A percentile compares a stretch with the other conserved stretches of the same genome.
phyloP scores from a whole-genome alignment of 2,888 invertebrate genomes.

The Xanthia icteritia region DNA sequence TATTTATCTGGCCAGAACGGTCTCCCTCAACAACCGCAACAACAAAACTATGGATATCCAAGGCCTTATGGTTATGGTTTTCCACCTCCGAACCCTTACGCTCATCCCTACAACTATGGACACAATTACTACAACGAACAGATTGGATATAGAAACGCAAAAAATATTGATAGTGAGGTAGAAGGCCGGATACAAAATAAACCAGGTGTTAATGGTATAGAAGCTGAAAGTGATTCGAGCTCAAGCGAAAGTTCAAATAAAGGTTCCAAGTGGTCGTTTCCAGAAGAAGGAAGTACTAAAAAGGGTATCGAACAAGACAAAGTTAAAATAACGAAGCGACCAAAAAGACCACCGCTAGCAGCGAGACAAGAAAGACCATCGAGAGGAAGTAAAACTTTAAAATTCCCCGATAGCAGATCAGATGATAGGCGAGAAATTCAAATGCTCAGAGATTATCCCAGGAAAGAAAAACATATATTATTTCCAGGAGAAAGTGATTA shows the following conservation, averaged over 20 bases:
- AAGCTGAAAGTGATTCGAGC: conserved; percentile 50
- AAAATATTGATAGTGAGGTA: conserved; percentile 69
- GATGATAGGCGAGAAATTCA: conserved; percentile 25
- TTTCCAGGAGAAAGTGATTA: conserved; percentile 62
- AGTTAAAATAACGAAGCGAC: conserved; percentile 27
- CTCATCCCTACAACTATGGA: conserved; percentile 68
- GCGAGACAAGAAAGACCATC: conserved; percentile 35
- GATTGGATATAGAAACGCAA: conserved; percentile 65
- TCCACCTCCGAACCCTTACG: conserved; percentile 56
- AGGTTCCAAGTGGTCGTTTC: conserved; percentile 78
- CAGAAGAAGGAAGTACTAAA: conserved; percentile 66
- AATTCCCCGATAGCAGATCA: conserved; percentile 71
- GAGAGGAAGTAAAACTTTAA: conserved; percentile 66
- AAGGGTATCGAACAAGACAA: conserved; percentile 54
- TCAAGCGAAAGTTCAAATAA: conserved; percentile 60
- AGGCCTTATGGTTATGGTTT: conserved; percentile 54
- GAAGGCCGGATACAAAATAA: conserved; percentile 83
- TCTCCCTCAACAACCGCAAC: conserved; percentile 52
- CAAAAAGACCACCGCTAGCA: conserved; percentile 23
- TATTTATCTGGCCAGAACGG: conserved; percentile 75
- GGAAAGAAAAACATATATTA: conserved; percentile 65
- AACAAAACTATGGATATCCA: conserved; percentile 56
- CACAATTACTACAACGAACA: conserved; percentile 70
- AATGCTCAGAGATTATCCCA: conserved; percentile 52
- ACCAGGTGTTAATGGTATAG: conserved; percentile 61